Evolutionary conservation across 2,797 vertebrate genomes (phyloP).

Genomic region (Avahi laniger): DNA sequence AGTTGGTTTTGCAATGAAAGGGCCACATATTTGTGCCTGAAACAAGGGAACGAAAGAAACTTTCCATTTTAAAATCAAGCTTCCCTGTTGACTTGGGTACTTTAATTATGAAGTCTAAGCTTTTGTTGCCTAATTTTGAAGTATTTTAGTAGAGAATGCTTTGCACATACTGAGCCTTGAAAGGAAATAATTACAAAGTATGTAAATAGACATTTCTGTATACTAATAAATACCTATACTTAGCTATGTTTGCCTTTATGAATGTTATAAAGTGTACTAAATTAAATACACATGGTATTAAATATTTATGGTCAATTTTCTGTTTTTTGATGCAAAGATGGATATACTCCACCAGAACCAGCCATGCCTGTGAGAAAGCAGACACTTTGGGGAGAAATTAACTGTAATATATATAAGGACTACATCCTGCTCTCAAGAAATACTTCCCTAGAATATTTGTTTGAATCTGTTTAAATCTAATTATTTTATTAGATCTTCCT

Average conservation of each 20-base stretch:
- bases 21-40: background rate
- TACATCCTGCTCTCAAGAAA: background rate
- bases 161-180: background rate
- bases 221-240: background rate
- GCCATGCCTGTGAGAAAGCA: background rate
- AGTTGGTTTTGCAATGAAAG: background rate
- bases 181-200: background rate
- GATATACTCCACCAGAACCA: background rate
- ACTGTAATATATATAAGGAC: background rate
- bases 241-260: slow-evolving; percentile 9
- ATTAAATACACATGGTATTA: slow-evolving; percentile 19
- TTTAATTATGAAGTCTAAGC: background rate
- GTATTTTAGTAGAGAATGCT: slow-evolving; percentile 27
- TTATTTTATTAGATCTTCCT: slow-evolving; percentile 21
- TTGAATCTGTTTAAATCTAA: slow-evolving; percentile 14
- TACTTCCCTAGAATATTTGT: slow-evolving; percentile 16
- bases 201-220: background rate
- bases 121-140: slow-evolving; percentile 20
- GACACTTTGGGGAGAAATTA: background rate
- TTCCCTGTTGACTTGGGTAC: background rate
- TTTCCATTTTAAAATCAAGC: background rate
- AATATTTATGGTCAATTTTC: background rate
- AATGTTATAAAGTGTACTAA: background rate
- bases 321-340: background rate
- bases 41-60: background rate